Percentiles rank a stretch among this genome's conserved stretches.
phyloP scores from a whole-genome alignment of 2,888 invertebrate genomes.

The Tholera decimalis region DNA sequence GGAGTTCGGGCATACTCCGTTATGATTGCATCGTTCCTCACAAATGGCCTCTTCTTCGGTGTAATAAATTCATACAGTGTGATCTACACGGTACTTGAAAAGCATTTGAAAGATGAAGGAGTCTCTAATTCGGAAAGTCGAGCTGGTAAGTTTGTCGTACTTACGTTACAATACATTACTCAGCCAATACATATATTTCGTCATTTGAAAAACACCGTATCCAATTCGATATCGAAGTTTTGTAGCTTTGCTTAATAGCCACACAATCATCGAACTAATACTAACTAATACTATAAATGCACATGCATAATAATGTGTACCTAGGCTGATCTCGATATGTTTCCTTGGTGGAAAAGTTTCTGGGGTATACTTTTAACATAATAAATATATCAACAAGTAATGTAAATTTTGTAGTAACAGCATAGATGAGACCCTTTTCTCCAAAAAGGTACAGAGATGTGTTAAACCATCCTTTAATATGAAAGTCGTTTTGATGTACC shows the following conservation, averaged over 20 bases:
- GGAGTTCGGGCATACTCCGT: conserved; percentile 95
- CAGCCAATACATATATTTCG: conserved; percentile 22
- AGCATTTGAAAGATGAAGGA: conserved; percentile 92
- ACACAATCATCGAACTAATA: conserved; percentile 17
- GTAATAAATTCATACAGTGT: conserved; percentile 97
- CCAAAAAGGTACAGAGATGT: background rate
- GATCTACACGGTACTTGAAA: conserved; percentile 93
- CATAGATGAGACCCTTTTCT: background rate
- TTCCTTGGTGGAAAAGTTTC: background rate
- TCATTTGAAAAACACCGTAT: conserved; percentile 38
- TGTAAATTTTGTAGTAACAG: background rate
- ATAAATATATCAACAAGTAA: too few relatives aligned
- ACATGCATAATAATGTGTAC: background rate
- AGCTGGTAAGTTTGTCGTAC: conserved; percentile 93
- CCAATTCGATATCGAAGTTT: conserved; percentile 38
- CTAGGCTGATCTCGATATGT: background rate
- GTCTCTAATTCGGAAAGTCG: conserved; percentile 94
- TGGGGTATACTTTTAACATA: background rate
- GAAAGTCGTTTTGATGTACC: too few relatives aligned
- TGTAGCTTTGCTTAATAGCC: conserved; percentile 15
- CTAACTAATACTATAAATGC: background rate
- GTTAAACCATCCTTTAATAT: background rate
- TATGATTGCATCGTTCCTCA: conserved; percentile 96
- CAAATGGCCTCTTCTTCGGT: conserved; percentile 97
- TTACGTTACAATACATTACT: conserved; percentile 3